Conservation (phyloP, 2,888 invertebrate genomes). For the Lasioglossum calceatum region DNA sequence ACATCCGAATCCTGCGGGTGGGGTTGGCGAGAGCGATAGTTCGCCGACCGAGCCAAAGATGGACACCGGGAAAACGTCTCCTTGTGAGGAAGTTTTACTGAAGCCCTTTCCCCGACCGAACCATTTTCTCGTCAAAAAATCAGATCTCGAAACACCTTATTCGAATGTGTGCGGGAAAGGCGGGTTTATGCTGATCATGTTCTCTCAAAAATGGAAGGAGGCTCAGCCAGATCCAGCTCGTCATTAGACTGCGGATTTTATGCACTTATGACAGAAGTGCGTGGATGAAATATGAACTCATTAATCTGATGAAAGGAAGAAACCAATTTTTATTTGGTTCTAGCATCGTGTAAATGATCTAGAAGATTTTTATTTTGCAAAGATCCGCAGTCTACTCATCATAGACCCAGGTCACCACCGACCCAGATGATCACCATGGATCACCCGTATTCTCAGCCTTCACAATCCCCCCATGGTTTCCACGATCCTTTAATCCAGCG, state of each 20-base stretch:
- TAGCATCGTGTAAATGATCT: too few relatives aligned
- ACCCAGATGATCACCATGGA: too few relatives aligned
- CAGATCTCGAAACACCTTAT: too few relatives aligned
- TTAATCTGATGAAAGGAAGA: too few relatives aligned
- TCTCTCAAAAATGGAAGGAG: neutral
- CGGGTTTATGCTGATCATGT: neutral
- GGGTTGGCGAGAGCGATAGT: slow-evolving; percentile 55
- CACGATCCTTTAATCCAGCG: neutral
- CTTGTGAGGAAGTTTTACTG: neutral
- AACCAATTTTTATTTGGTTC: too few relatives aligned
- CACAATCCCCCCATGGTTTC: neutral
- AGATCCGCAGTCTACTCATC: too few relatives aligned
- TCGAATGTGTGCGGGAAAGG: neutral
- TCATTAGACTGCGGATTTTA: too few relatives aligned
- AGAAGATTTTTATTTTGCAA: too few relatives aligned
- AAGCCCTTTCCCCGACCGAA: neutral
- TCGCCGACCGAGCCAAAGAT: slow-evolving; percentile 17
- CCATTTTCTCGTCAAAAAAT: neutral
- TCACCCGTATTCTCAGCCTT: neutral
- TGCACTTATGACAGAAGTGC: too few relatives aligned
- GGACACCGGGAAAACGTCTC: slow-evolving; percentile 16
- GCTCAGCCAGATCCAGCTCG: too few relatives aligned
- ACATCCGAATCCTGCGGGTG: slow-evolving; percentile 44
- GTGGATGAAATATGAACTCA: too few relatives aligned
- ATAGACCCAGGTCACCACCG: too few relatives aligned